Conservation (phyloP, 2,113 vertebrate species). For the Solenodon paradoxus region DNA sequence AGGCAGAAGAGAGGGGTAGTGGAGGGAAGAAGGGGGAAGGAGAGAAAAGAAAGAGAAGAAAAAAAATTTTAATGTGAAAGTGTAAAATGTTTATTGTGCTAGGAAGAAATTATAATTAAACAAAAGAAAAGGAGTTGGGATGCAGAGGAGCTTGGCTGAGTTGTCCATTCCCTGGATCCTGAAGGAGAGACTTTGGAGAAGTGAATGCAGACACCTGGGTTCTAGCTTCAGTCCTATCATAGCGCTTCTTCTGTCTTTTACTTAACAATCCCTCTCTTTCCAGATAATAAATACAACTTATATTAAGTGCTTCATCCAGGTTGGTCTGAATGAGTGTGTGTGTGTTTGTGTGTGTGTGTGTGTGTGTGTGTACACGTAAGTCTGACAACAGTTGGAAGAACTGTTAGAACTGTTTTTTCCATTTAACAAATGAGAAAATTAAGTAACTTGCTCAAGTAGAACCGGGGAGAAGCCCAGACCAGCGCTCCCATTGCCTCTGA, state of each 20-base stretch:
- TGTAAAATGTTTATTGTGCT: not conserved
- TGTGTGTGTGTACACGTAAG: no score
- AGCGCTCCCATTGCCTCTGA: not conserved
- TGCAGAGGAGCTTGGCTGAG: rapidly evolving
- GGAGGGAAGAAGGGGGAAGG: rapidly evolving
- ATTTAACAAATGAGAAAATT: not conserved
- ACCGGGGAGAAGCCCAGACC: not conserved
- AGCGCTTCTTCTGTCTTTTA: no score
- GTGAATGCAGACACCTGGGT: no score
- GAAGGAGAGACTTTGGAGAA: not conserved
- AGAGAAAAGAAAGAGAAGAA: no score
- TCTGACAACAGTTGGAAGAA: no score
- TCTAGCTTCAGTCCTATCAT: not conserved
- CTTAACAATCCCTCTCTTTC: not conserved
- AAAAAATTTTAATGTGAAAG: not conserved
- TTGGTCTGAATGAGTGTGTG: not conserved
- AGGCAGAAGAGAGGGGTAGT: not conserved
- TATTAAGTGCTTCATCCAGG: not conserved
- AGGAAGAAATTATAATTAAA: not conserved
- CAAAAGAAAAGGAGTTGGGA: not conserved
- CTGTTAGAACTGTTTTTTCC: not conserved
- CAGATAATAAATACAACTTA: not conserved
- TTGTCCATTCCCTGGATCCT: not conserved
- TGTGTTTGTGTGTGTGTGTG: no score
- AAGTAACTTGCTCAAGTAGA: not conserved